These are phyloP conservation scores for Sitta europaea DNA, from an alignment of 2,113 vertebrate genomes.

Conservation along the genomic window DNA sequence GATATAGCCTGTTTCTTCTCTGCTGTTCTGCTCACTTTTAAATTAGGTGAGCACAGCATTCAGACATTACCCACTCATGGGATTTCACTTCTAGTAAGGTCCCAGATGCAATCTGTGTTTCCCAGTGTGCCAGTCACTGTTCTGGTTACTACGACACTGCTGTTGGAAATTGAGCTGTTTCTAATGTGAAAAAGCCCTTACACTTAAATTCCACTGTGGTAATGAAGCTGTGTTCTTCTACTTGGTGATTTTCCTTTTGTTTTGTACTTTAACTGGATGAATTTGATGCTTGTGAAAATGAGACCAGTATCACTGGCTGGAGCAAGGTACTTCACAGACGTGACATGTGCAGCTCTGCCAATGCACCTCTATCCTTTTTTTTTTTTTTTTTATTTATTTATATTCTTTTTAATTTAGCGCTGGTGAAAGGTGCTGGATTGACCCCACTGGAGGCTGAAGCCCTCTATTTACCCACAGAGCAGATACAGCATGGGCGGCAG, in stretches of 20 bases:
- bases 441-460: conserved; percentile 72
- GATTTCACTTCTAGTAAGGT: neutral
- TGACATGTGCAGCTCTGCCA: conserved; percentile 47
- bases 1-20: neutral
- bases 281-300: conserved; percentile 47
- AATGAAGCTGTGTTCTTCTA: conserved; percentile 30
- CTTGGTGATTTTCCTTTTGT: conserved; percentile 26
- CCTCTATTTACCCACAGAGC: conserved; percentile 73
- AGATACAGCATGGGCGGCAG: conserved; percentile 73
- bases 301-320: conserved; percentile 20
- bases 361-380: conserved; percentile 50
- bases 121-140: neutral
- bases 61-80: neutral
- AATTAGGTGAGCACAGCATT: neutral
- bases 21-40: neutral
- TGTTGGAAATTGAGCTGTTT: neutral
- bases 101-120: neutral
- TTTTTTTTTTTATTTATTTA: conserved; percentile 68
- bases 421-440: conserved; percentile 74
- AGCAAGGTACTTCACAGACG: conserved; percentile 44
- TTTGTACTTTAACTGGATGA: conserved; percentile 33
- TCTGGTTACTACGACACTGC: neutral
- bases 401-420: conserved; percentile 74
- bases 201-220: neutral
- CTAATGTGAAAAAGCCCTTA: neutral